Conservation (phyloP, 2,797 vertebrate species). For the Cynodonichthys magdalenae region DNA sequence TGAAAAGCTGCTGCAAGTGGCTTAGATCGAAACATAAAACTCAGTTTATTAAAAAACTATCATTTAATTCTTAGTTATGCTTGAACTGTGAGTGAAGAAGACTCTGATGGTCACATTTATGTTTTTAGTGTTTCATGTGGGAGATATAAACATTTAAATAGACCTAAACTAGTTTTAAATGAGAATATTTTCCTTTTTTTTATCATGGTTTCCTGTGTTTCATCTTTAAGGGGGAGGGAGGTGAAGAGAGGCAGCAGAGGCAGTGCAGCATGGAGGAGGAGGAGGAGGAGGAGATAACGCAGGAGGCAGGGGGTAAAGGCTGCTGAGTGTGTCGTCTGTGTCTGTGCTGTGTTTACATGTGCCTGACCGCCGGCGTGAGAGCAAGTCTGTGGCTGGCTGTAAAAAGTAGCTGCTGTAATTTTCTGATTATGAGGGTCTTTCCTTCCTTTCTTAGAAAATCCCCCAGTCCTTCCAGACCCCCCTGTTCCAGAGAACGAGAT, state of each 20-base stretch:
- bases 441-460: background rate
- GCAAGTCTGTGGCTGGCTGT: conserved; percentile 25
- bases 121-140: too few species aligned
- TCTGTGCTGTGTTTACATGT: conserved; percentile 27
- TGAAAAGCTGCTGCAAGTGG: too few species aligned
- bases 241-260: conserved; percentile 82
- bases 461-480: conserved; percentile 43
- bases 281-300: conserved; percentile 76
- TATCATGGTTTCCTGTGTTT: conserved; percentile 32
- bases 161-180: too few species aligned
- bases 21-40: too few species aligned
- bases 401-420: conserved; percentile 1
- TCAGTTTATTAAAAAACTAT: too few species aligned
- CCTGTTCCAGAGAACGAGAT: conserved; percentile 45
- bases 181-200: conserved; percentile 1
- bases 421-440: background rate
- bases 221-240: conserved; percentile 74
- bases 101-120: too few species aligned
- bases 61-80: too few species aligned
- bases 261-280: conserved; percentile 81
- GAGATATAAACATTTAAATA: too few species aligned
- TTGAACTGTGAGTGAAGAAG: too few species aligned
- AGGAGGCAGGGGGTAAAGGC: conserved; percentile 77
- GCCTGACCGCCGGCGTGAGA: conserved; percentile 25
- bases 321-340: conserved; percentile 18